A percentile compares a stretch with the other conserved stretches of the same genome.
Evolutionary conservation across 1,140 invertebrate genomes (phyloP).

Genomic region (Halictus rubicundus): DNA sequence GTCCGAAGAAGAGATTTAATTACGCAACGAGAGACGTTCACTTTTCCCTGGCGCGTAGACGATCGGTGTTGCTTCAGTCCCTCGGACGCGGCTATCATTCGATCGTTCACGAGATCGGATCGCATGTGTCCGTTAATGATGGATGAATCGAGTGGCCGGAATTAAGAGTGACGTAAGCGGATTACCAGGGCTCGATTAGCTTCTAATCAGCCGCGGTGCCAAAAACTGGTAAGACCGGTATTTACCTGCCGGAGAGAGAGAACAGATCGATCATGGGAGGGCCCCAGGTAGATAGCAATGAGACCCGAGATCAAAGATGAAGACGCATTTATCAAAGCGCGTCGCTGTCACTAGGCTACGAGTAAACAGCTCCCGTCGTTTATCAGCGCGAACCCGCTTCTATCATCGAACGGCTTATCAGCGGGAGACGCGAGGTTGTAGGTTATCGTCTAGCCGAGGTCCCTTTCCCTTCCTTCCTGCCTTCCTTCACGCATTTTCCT

Average conservation of each 20-base stretch:
- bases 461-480: not conserved
- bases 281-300: slow-evolving; percentile 9
- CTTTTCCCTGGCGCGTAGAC: not conserved
- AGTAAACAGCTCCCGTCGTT: slow-evolving; percentile 39
- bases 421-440: slow-evolving; percentile 20
- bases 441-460: slow-evolving; percentile 39
- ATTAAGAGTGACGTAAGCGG: slow-evolving; percentile 25
- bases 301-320: slow-evolving; percentile 1
- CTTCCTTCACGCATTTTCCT: slow-evolving; percentile 1
- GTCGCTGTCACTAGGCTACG: slow-evolving; percentile 25
- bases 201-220: slow-evolving; percentile 15
- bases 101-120: slow-evolving; percentile 19
- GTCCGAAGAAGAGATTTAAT: too few species aligned
- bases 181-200: slow-evolving; percentile 31
- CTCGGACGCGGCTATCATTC: not conserved
- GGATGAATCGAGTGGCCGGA: slow-evolving; percentile 19
- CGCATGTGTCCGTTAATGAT: slow-evolving; percentile 25
- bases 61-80: not conserved
- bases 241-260: slow-evolving; percentile 16
- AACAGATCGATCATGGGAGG: slow-evolving; percentile 17
- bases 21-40: not conserved
- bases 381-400: slow-evolving; percentile 29
- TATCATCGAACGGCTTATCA: slow-evolving; percentile 47
- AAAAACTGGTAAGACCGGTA: slow-evolving; percentile 32
- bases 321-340: slow-evolving; percentile 22